These are phyloP conservation scores for Cataglyphis cursor DNA, from an alignment of 2,888 invertebrate species.

Conservation along the genomic window DNA sequence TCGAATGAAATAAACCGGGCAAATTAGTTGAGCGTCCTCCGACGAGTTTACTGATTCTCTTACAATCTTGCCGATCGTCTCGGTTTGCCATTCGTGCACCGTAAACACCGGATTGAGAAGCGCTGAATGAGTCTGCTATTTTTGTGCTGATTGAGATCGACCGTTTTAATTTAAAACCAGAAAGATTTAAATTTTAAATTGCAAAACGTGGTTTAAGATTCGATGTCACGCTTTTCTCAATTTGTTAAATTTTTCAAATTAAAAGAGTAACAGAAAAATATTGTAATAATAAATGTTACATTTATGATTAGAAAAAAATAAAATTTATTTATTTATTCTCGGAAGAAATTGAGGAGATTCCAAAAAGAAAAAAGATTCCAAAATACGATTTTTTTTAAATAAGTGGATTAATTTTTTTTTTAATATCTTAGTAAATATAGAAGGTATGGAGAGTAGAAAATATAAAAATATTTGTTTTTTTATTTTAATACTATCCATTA, in stretches of 20 bases:
- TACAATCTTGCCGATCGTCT: not conserved
- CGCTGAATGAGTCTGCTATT: conserved; percentile 79
- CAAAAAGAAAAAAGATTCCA: too few relatives aligned
- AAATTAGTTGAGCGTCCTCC: not conserved
- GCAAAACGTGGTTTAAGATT: not conserved
- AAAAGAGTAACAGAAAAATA: not conserved
- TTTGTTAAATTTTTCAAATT: not conserved
- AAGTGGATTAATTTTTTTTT: too few relatives aligned
- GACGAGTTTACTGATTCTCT: not conserved
- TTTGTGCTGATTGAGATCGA: conserved; percentile 73
- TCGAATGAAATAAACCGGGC: not conserved
- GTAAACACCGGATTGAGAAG: conserved; percentile 75
- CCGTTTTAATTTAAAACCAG: conserved; percentile 61
- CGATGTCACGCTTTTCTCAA: not conserved
- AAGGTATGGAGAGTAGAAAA: too few relatives aligned
- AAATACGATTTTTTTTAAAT: too few relatives aligned
- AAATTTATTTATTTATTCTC: too few relatives aligned
- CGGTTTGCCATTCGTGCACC: not conserved
- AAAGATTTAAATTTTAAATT: not conserved
- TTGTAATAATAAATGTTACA: not conserved
- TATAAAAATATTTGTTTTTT: too few relatives aligned
- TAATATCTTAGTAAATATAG: too few relatives aligned
- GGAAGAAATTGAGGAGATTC: too few relatives aligned
- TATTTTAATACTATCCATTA: too few relatives aligned
- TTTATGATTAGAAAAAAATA: not conserved